Evolutionary conservation across 2,113 vertebrate species (phyloP).

Genomic region (Coreoperca whiteheadi): DNA sequence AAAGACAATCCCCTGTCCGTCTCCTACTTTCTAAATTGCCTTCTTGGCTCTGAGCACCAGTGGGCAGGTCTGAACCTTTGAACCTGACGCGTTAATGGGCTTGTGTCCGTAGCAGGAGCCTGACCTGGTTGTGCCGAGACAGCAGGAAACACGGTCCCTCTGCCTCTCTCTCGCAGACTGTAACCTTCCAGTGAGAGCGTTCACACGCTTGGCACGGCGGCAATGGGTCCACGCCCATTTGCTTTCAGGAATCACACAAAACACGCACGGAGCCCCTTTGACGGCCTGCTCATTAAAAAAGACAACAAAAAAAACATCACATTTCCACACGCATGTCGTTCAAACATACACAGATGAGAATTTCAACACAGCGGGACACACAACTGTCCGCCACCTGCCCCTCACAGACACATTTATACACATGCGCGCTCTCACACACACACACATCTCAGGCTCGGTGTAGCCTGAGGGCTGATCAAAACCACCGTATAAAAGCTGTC

Average conservation of each 20-base stretch:
- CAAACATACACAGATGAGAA: conserved; percentile 5
- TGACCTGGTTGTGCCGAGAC: conserved; percentile 43
- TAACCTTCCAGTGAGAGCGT: conserved; percentile 43
- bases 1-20: conserved; percentile 12
- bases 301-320: background rate
- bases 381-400: conserved; percentile 14
- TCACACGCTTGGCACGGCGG: conserved; percentile 5
- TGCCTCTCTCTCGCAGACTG: conserved; percentile 10
- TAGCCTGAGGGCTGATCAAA: conserved; percentile 59
- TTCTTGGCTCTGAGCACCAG: conserved; percentile 32
- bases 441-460: background rate
- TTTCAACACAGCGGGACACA: background rate
- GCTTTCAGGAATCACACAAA: background rate
- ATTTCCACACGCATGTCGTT: background rate
- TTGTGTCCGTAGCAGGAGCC: conserved; percentile 16
- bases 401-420: background rate
- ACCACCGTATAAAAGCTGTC: conserved; percentile 53
- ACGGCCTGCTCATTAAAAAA: background rate
- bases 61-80: conserved; percentile 45
- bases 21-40: conserved; percentile 10
- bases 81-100: conserved; percentile 36
- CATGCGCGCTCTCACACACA: background rate
- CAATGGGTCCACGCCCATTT: background rate
- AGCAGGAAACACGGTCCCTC: conserved; percentile 13
- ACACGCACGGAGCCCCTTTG: background rate